Conservation (phyloP, 2,113 vertebrate genomes). For the Phylloscopus trochiloides region DNA sequence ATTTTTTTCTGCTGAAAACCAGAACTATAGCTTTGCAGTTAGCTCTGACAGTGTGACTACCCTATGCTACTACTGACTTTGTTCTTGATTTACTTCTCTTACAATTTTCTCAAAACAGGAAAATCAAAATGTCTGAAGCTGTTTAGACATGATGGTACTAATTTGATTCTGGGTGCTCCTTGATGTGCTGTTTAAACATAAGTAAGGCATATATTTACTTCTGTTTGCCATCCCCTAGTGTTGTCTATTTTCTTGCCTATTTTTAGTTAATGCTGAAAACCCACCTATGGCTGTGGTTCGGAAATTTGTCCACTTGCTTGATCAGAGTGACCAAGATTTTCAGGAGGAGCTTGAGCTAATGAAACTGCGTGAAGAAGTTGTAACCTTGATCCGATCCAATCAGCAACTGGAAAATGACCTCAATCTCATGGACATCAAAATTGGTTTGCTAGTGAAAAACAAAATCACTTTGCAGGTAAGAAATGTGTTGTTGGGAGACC, state of each 20-base stretch:
- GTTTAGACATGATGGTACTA: neutral
- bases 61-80: neutral
- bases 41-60: neutral
- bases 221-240: neutral
- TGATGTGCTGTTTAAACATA: neutral
- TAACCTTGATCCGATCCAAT: constrained; percentile 95
- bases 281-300: constrained; percentile 95
- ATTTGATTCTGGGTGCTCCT: neutral
- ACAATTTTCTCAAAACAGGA: neutral
- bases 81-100: neutral
- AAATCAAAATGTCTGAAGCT: neutral
- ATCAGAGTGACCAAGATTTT: constrained; percentile 98
- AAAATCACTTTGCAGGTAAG: constrained; percentile 92
- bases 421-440: constrained; percentile 99
- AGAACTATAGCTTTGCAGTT: neutral
- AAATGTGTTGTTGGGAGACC: neutral
- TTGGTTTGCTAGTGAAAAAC: constrained; percentile 96
- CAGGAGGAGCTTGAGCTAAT: constrained; percentile 96
- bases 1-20: neutral
- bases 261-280: constrained; percentile 84
- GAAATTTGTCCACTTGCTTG: constrained; percentile 96
- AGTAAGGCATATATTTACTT: neutral
- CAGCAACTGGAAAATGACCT: constrained; percentile 97
- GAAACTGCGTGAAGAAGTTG: constrained; percentile 92
- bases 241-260: neutral